These are phyloP conservation scores for Beris chalybata DNA, from an alignment of 2,888 invertebrate genomes.

Conservation along the genomic window DNA sequence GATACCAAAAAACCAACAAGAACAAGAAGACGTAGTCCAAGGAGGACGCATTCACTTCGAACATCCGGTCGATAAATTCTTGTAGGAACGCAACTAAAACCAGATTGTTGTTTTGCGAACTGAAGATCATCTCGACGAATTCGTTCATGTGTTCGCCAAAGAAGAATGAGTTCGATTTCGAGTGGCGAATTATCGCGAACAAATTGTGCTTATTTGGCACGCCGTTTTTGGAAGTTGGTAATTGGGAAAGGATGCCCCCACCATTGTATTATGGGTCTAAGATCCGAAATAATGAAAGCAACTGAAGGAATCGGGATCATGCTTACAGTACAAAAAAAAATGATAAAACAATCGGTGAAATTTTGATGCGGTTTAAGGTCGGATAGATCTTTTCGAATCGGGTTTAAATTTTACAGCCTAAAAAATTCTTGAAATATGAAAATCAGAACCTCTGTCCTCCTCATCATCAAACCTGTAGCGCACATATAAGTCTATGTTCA, in stretches of 20 bases:
- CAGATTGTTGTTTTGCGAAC: background rate
- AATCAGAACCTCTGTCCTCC: no score
- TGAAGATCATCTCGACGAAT: constrained; percentile 7
- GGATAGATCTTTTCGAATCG: no score
- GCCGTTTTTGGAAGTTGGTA: constrained; percentile 21
- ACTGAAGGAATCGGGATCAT: no score
- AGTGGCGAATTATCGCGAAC: constrained; percentile 19
- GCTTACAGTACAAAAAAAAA: no score
- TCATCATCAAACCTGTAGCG: no score
- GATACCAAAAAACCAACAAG: constrained; percentile 2
- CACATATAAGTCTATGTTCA: no score
- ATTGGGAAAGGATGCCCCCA: constrained; percentile 2
- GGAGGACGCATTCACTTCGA: constrained; percentile 5
- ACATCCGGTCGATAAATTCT: constrained; percentile 34
- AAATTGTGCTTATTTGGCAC: constrained; percentile 19
- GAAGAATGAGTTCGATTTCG: background rate
- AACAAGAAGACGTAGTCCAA: background rate
- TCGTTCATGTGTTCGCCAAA: background rate
- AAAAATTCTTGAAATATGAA: no score
- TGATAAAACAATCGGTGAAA: no score
- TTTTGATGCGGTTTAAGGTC: no score
- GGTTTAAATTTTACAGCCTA: no score
- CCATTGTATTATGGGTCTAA: no score
- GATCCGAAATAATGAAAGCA: no score
- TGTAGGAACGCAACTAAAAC: background rate